A percentile compares a stretch with the other conserved stretches of the same genome.
phyloP scores from a whole-genome alignment of 2,888 invertebrate species.

The Stictocephala bisonia region DNA sequence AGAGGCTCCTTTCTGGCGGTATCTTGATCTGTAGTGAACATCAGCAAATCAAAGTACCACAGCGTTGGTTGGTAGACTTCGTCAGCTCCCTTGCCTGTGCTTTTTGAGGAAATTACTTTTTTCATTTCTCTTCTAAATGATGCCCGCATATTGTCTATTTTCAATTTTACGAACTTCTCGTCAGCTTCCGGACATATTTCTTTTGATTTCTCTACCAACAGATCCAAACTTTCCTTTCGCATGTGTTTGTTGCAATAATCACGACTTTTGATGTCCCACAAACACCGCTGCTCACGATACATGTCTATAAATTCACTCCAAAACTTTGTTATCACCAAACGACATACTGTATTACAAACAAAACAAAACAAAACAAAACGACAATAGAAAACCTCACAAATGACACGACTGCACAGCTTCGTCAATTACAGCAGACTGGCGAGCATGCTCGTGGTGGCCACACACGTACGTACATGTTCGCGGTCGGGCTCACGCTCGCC shows the following conservation, averaged over 20 bases:
- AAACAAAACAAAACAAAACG: no score
- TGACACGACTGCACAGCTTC: no score
- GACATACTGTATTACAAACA: not conserved
- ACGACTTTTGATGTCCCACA: slow-evolving; percentile 34
- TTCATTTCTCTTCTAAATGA: slow-evolving; percentile 23
- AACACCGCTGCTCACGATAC: slow-evolving; percentile 19
- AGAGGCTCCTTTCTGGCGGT: no score
- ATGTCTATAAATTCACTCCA: slow-evolving; percentile 35
- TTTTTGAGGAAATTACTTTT: slow-evolving; percentile 15
- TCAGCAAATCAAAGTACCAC: slow-evolving; percentile 37
- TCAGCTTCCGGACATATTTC: slow-evolving; percentile 2
- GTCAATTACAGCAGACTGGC: no score
- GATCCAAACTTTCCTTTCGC: not conserved
- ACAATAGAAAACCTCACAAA: no score
- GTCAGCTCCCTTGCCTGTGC: slow-evolving; percentile 8
- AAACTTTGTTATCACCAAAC: slow-evolving; percentile 27
- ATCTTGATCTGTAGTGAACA: slow-evolving; percentile 11
- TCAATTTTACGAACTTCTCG: slow-evolving; percentile 16
- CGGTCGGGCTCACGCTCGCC: no score
- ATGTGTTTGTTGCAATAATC: slow-evolving; percentile 10
- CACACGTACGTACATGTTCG: no score
- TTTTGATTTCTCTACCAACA: slow-evolving; percentile 11
- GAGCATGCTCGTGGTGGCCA: no score
- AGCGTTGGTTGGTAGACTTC: slow-evolving; percentile 32
- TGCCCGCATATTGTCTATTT: slow-evolving; percentile 26